Evolutionary conservation across 2,888 invertebrate genomes (phyloP).

Genomic region (Lampropteryx suffumata): DNA sequence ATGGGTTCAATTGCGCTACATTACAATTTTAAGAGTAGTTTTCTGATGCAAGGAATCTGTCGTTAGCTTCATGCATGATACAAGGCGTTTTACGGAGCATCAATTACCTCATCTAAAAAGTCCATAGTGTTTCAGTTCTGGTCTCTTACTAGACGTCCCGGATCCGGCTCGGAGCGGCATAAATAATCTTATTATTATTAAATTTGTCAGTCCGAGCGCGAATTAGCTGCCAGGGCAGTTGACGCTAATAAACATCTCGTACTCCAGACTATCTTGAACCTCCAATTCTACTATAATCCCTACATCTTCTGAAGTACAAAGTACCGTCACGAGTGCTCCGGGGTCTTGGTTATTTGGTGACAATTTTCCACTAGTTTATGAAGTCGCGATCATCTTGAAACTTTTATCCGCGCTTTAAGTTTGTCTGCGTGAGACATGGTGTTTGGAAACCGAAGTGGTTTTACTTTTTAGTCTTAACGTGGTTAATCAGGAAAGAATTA

Average conservation of each 20-base stretch:
- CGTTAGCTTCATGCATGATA: too few species aligned
- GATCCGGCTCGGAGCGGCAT: not conserved
- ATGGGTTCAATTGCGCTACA: too few species aligned
- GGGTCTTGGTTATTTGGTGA: conserved; percentile 42
- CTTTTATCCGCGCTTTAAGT: conserved; percentile 54
- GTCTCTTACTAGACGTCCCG: too few species aligned
- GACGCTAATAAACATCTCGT: conserved; percentile 64
- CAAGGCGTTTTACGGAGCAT: too few species aligned
- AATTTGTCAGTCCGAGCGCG: conserved; percentile 64
- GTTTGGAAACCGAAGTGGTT: conserved; percentile 14
- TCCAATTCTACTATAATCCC: conserved; percentile 31
- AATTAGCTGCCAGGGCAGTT: conserved; percentile 62
- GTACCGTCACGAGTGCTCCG: conserved; percentile 18
- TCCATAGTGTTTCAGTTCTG: too few species aligned
- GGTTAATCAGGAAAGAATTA: too few species aligned
- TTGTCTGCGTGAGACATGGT: conserved; percentile 25
- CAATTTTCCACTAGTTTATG: conserved; percentile 51
- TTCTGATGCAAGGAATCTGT: too few species aligned
- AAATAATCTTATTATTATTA: conserved; percentile 51
- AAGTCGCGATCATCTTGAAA: conserved; percentile 55
- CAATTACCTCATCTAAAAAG: too few species aligned
- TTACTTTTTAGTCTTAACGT: too few species aligned
- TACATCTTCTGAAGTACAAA: conserved; percentile 25
- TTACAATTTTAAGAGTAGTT: too few species aligned
- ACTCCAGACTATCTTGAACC: conserved; percentile 42